phyloP scores from a whole-genome alignment of 2,113 vertebrate genomes.

The Salvelinus namaycush region DNA sequence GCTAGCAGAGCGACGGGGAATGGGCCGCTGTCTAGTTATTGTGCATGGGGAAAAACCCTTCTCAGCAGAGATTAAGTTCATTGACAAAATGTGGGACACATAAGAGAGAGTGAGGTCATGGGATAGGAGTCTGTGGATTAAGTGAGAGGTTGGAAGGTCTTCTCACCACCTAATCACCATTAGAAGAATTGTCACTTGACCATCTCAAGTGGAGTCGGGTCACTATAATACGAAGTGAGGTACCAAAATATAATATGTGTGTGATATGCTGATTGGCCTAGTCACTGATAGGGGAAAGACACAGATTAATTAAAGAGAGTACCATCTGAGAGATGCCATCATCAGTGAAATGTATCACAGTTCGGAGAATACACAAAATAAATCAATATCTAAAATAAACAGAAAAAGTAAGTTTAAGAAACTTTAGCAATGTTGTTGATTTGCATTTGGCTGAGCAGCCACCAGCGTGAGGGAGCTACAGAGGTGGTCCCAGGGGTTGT shows the following conservation, averaged over 20 bases:
- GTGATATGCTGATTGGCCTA: not conserved
- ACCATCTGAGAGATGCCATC: not conserved
- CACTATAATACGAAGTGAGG: not conserved
- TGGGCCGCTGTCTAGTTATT: not conserved
- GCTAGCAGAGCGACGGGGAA: not conserved
- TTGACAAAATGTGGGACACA: slow-evolving; percentile 35
- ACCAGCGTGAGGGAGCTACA: not conserved
- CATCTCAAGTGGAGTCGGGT: not conserved
- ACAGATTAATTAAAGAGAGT: too few species aligned
- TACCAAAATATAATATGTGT: not conserved
- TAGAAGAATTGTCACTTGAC: not conserved
- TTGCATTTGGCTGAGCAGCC: not conserved
- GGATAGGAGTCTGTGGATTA: slow-evolving; percentile 37
- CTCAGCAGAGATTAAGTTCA: slow-evolving; percentile 1
- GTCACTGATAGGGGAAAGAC: too few species aligned
- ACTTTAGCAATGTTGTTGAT: not conserved
- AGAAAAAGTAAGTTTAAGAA: not conserved
- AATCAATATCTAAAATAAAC: not conserved
- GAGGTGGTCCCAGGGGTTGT: not conserved
- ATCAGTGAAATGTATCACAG: slow-evolving; percentile 1
- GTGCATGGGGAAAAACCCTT: slow-evolving; percentile 27
- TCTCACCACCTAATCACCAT: too few species aligned
- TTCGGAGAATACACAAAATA: slow-evolving; percentile 23
- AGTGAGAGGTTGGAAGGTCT: slow-evolving; percentile 18
- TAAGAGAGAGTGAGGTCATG: not conserved